Evolutionary conservation across 2,797 vertebrate species (phyloP).

Genomic region (Trachops cirrhosus): DNA sequence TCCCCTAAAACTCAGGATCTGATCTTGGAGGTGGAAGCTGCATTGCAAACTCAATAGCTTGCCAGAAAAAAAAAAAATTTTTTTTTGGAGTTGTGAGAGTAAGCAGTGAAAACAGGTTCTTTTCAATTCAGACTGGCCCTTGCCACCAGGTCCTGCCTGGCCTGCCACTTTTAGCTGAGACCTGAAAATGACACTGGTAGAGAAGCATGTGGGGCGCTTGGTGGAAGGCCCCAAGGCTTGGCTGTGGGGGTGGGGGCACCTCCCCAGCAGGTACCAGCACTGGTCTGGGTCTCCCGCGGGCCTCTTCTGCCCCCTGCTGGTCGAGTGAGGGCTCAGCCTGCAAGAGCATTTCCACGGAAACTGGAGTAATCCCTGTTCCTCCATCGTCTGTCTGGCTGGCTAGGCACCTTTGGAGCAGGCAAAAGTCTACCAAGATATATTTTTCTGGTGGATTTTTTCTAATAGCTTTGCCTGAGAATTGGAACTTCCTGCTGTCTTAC

Average conservation of each 20-base stretch:
- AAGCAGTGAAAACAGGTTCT: background rate
- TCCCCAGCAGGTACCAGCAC: background rate
- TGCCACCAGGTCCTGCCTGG: background rate
- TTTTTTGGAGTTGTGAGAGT: background rate
- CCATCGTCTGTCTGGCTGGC: background rate
- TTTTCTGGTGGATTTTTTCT: background rate
- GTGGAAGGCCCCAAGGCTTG: background rate
- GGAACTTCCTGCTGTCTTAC: background rate
- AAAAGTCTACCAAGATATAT: background rate
- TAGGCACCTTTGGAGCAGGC: background rate
- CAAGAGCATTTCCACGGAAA: background rate
- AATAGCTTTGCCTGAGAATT: background rate
- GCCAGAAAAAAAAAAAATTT: background rate
- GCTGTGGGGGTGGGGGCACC: too few relatives aligned
- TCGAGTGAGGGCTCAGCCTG: background rate
- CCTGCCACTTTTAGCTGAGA: background rate
- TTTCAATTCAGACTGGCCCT: background rate
- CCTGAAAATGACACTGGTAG: background rate
- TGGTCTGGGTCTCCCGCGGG: background rate
- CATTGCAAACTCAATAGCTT: background rate
- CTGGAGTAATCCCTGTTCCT: accelerated
- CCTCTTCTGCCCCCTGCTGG: conserved; percentile 32
- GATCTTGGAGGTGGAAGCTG: background rate
- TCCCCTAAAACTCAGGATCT: background rate
- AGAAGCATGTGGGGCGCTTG: background rate